A percentile compares a stretch with the other conserved stretches of the same genome.
Conservation (phyloP, 2,888 invertebrate genomes). For the Callimorpha dominula region DNA sequence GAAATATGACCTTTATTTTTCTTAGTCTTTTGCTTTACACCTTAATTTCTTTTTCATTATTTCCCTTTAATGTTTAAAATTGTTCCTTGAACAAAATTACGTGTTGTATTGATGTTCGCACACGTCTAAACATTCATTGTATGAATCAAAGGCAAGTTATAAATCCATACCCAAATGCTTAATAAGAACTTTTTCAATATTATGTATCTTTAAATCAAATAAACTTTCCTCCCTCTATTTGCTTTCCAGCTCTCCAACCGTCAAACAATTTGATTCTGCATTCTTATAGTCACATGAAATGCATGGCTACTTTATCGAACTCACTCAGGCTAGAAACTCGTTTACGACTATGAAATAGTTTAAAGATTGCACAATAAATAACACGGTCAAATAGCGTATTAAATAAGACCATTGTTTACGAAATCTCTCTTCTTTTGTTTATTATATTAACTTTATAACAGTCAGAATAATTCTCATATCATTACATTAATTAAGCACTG, state of each 20-base stretch:
- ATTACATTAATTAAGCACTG: slow-evolving; percentile 1
- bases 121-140: neutral
- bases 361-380: slow-evolving; percentile 43
- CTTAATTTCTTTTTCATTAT: neutral
- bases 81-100: neutral
- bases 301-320: slow-evolving; percentile 41
- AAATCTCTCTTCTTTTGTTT: slow-evolving; percentile 36
- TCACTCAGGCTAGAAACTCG: slow-evolving; percentile 41
- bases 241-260: slow-evolving; percentile 38
- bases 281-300: slow-evolving; percentile 43
- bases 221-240: slow-evolving; percentile 7
- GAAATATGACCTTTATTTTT: too few relatives aligned
- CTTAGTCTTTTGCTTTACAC: too few relatives aligned
- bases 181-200: too few relatives aligned
- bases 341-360: slow-evolving; percentile 43
- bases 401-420: slow-evolving; percentile 36
- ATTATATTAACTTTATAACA: neutral
- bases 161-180: neutral
- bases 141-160: too few relatives aligned
- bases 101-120: neutral
- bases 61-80: neutral
- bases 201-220: neutral
- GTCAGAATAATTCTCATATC: slow-evolving; percentile 17
- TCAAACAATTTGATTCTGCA: slow-evolving; percentile 32
- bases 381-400: slow-evolving; percentile 33